Conservation (phyloP, 2,797 vertebrate species). For the Sebastes glaucus region DNA sequence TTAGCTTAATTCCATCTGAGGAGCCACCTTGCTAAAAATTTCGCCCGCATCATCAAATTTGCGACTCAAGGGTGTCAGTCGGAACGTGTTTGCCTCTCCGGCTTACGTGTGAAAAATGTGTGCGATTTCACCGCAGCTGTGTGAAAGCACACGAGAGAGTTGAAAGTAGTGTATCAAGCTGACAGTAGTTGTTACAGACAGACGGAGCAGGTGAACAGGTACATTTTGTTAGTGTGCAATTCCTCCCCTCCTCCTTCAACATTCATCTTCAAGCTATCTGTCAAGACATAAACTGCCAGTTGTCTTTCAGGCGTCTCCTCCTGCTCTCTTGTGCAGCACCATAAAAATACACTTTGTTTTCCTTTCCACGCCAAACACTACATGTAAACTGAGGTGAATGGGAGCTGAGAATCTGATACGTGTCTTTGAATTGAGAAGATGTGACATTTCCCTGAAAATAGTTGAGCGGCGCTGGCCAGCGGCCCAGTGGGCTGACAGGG, state of each 20-base stretch:
- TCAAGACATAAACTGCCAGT: constrained; percentile 8
- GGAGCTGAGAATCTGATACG: constrained; percentile 20
- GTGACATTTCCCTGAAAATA: constrained; percentile 53
- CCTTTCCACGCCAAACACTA: constrained; percentile 4
- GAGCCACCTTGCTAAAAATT: background rate
- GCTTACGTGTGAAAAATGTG: constrained; percentile 1
- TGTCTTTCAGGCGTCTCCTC: constrained; percentile 6
- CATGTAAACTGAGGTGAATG: constrained; percentile 18
- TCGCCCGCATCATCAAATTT: constrained; percentile 1
- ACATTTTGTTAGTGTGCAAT: constrained; percentile 1
- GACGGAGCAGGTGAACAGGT: constrained; percentile 3
- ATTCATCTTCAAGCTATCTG: constrained; percentile 13
- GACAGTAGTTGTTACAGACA: constrained; percentile 15
- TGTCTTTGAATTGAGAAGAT: constrained; percentile 52
- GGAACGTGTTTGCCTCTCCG: constrained; percentile 4
- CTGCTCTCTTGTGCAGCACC: background rate
- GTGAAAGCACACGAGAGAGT: constrained; percentile 13
- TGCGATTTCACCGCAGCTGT: background rate
- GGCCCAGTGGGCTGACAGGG: constrained; percentile 45
- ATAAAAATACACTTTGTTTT: constrained; percentile 2
- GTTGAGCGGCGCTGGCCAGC: constrained; percentile 19
- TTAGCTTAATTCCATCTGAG: background rate
- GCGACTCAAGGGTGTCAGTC: background rate
- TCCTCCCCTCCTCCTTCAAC: background rate
- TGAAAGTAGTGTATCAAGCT: background rate